phyloP scores from a whole-genome alignment of 1,140 invertebrate species.

The Dreissena rostriformis region DNA sequence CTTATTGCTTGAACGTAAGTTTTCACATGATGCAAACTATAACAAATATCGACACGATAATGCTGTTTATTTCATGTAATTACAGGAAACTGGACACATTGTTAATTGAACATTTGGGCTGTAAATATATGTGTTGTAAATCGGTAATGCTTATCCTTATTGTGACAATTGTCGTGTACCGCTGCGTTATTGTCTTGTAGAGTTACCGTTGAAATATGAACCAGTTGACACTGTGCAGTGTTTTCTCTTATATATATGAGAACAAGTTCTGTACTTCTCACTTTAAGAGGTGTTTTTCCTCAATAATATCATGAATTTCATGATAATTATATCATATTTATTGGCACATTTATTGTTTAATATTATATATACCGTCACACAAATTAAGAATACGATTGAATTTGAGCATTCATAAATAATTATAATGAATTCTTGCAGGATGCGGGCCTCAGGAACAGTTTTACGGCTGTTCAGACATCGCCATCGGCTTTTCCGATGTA shows the following conservation, averaged over 20 bases:
- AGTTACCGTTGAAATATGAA: too few relatives aligned
- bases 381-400: slow-evolving; percentile 27
- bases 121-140: too few relatives aligned
- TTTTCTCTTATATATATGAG: background rate
- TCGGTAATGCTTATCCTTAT: too few relatives aligned
- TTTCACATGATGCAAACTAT: background rate
- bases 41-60: background rate
- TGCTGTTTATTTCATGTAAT: background rate
- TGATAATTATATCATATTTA: too few relatives aligned
- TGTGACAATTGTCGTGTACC: too few relatives aligned
- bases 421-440: slow-evolving; percentile 18
- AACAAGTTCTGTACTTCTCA: background rate
- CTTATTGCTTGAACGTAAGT: background rate
- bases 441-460: slow-evolving; percentile 69
- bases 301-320: background rate
- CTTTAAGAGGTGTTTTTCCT: background rate
- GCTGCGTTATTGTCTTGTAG: too few relatives aligned
- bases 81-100: too few relatives aligned
- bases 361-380: background rate
- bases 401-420: slow-evolving; percentile 26
- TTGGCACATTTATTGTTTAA: background rate
- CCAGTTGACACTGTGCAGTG: background rate
- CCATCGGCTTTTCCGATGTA: slow-evolving; percentile 42
- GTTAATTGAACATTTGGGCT: too few relatives aligned
- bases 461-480: slow-evolving; percentile 68